Evolutionary conservation across 2,888 invertebrate genomes (phyloP), one percentile per base, ranked within the genome.

Genomic region (Muscina levida): DNA sequence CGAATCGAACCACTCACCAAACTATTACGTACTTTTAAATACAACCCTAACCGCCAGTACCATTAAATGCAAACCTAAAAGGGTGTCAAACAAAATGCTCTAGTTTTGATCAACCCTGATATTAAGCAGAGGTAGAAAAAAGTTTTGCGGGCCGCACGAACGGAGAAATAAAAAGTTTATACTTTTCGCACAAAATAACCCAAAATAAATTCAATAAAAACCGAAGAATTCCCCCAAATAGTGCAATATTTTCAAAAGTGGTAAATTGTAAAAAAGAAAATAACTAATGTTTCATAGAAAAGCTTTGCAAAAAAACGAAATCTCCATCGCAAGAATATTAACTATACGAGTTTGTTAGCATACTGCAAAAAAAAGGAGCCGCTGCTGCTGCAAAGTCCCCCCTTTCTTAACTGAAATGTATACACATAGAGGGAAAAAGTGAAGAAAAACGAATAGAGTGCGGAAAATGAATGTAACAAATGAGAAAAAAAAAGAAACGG

Each of bases 171-270:
- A 56, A 66, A 68, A 62, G 42, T 62, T 72, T 57, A 62, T 48
- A 59, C 31, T 31, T 73, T 81, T 81, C 81, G 77, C 81, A 81
- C 77, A 81, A 81, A 77, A 72, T 51, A 74, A 74, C 51, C 56
- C 51, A n/a, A 57, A 59, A 79, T 8, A 3, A 75, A 57, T 57
- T 72, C 62, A 74, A 56, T 71, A 72, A 75, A 71, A 73, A 26
- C 72, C 31, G 59, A 59, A 44, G n/a, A 59, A 62, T 71, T 48
- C 39, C 57, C 13, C n/a, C 15, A 6, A 5, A 73, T 67, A 77
- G 81, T 81, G 81, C 81, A 81, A 81, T 81, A 81, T 81, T 62
- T 56, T 67, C 44, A 56, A 76, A 68, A 68, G 81, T 75, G 81
- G 56, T 81, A 68, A 66, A 70, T 57, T 42, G 26, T 42, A 42